A percentile compares a stretch with the other conserved stretches of the same genome.
Evolutionary conservation across 1,140 invertebrate species (phyloP).

Genomic region (Probaryconus sp.): DNA sequence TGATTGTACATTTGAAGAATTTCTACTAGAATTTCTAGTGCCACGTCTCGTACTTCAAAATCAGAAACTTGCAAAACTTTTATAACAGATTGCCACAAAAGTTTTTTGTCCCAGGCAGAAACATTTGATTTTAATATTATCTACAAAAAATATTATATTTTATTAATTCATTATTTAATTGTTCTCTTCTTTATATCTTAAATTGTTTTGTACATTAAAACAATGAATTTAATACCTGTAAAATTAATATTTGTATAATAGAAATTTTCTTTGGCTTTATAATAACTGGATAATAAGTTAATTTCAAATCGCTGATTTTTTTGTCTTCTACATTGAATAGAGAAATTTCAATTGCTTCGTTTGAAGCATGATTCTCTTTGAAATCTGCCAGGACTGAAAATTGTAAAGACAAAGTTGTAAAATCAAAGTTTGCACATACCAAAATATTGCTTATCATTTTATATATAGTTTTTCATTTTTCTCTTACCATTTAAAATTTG

Average conservation of each 20-base stretch:
- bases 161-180: conserved; percentile 3
- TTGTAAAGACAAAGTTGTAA: conserved; percentile 14
- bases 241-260: conserved; percentile 63
- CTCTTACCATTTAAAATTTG: conserved; percentile 65
- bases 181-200: background rate
- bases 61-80: conserved; percentile 58
- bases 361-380: conserved; percentile 6
- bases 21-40: conserved; percentile 62
- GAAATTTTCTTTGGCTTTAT: conserved; percentile 57
- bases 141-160: conserved; percentile 45
- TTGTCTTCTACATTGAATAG: conserved; percentile 62
- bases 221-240: conserved; percentile 62
- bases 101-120: conserved; percentile 57
- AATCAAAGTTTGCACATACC: background rate
- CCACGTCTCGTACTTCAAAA: conserved; percentile 64
- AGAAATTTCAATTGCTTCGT: conserved; percentile 43
- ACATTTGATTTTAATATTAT: conserved; percentile 69
- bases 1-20: conserved; percentile 56
- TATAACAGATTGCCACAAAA: conserved; percentile 60
- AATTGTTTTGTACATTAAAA: conserved; percentile 6
- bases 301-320: conserved; percentile 65
- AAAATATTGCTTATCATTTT: background rate
- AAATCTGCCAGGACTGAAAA: conserved; percentile 62
- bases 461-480: conserved; percentile 3
- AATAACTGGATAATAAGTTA: conserved; percentile 63